Evolutionary conservation across 1,140 invertebrate species (phyloP).

Genomic region (Fopius arisanus): DNA sequence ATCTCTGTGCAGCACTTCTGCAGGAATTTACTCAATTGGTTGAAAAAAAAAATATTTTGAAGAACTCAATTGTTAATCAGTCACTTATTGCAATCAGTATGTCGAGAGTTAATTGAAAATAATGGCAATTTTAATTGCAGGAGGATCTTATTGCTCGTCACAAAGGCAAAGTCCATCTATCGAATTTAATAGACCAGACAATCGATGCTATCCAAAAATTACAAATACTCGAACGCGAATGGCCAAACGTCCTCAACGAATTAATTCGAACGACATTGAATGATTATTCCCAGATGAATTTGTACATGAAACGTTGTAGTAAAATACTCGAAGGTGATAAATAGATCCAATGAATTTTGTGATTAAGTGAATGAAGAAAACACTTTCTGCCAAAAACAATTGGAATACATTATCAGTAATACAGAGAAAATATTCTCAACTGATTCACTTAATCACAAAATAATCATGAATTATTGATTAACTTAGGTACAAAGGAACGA

Average conservation of each 20-base stretch:
- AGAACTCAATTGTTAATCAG: no score
- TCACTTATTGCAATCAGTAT: no score
- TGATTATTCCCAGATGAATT: slow-evolving; percentile 79
- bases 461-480: not conserved
- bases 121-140: slow-evolving; percentile 56
- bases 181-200: slow-evolving; percentile 73
- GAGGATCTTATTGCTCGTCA: slow-evolving; percentile 76
- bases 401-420: not conserved
- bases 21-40: no score
- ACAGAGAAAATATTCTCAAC: not conserved
- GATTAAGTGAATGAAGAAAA: not conserved
- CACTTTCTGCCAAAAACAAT: not conserved
- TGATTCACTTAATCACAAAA: slow-evolving; percentile 10
- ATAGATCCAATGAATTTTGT: slow-evolving; percentile 18
- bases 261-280: slow-evolving; percentile 77
- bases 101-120: not conserved
- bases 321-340: slow-evolving; percentile 47
- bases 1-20: no score
- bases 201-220: slow-evolving; percentile 78
- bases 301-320: slow-evolving; percentile 72
- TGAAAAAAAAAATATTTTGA: no score
- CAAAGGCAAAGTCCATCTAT: slow-evolving; percentile 74
- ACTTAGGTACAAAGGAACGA: not conserved
- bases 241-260: slow-evolving; percentile 77
- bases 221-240: slow-evolving; percentile 74